Evolutionary conservation across 35 echinoderm and acorn worm species (phyloP), one percentile per base, ranked within the genome.

Genomic region (Ophiothrix spiculata): DNA sequence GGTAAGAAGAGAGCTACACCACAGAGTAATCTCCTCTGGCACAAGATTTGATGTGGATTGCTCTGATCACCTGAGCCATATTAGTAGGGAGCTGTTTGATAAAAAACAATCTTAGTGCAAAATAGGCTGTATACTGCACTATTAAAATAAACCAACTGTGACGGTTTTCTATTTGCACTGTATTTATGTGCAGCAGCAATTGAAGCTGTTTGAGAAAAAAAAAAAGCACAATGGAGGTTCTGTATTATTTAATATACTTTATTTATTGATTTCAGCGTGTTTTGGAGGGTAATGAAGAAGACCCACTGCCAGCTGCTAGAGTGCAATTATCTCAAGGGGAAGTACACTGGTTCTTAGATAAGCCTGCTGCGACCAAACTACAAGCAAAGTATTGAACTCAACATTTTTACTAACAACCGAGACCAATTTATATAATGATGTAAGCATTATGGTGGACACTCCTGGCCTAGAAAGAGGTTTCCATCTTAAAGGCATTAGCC

Each of bases 341-440:
- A 33, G 81, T 99, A 31, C 92, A 99, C 64, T 99, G 96, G 96
- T 99, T 99, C 79, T 35, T 99, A 73, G 96, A 99, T 69, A 79
- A 91, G 32, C 86, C 85, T 40, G 92, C 92, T 75, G 92, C 96
- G 36, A 39, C 63, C 8, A 85, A 91, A 37, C 83, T 99, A 4
- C 87, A 89, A 74, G 81, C 87, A 46, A 90, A 88, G 40, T 93
- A 93, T 39, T 93, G 79, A 89, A 69, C n/a, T n/a, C n/a, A n/a
- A n/a, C n/a, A n/a, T n/a, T n/a, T n/a, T n/a, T n/a, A n/a, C n/a
- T n/a, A n/a, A n/a, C n/a, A n/a, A n/a, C n/a, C n/a, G n/a, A n/a
- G n/a, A n/a, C n/a, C n/a, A n/a, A n/a, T n/a, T n/a, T n/a, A n/a
- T n/a, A n/a, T n/a, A n/a, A n/a, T n/a, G n/a, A n/a, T n/a, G n/a